Percentiles rank a stretch among this genome's conserved stretches.
Evolutionary conservation across 2,113 vertebrate species (phyloP).

Genomic region (Phylloscopus trochiloides): DNA sequence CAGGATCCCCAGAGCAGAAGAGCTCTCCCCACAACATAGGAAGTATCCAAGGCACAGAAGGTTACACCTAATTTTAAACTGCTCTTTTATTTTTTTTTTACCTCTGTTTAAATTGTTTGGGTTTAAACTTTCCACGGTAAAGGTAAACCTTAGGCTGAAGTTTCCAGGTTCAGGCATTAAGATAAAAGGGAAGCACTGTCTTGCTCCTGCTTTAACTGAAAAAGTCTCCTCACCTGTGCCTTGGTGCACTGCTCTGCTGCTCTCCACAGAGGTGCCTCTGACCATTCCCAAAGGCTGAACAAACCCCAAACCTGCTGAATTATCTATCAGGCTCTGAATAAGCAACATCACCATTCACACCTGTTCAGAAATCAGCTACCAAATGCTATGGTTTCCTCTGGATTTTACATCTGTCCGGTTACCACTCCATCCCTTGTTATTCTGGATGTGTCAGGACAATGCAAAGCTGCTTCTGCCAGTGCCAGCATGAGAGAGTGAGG

Average conservation of each 20-base stretch:
- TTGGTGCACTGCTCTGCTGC: background rate
- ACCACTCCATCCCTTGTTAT: background rate
- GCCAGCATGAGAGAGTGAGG: background rate
- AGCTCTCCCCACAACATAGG: background rate
- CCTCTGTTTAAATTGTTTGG: background rate
- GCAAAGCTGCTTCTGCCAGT: background rate
- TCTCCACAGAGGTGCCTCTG: background rate
- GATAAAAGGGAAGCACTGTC: background rate
- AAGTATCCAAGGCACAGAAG: background rate
- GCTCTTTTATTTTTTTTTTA: background rate
- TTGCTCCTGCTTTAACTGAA: background rate
- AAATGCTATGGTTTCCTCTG: background rate
- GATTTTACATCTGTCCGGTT: background rate
- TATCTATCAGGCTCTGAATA: background rate
- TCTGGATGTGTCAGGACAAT: background rate
- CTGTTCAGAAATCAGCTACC: background rate
- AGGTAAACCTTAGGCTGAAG: background rate
- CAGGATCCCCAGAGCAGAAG: background rate
- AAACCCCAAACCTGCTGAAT: background rate
- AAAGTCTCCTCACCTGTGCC: background rate
- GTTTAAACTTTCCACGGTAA: background rate
- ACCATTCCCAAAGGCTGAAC: background rate
- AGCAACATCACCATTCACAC: background rate
- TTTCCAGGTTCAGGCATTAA: background rate
- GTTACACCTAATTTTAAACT: background rate